Evolutionary conservation across 2,797 vertebrate genomes (phyloP), one percentile per base, ranked within the genome.

Genomic region (Scleropages formosus): DNA sequence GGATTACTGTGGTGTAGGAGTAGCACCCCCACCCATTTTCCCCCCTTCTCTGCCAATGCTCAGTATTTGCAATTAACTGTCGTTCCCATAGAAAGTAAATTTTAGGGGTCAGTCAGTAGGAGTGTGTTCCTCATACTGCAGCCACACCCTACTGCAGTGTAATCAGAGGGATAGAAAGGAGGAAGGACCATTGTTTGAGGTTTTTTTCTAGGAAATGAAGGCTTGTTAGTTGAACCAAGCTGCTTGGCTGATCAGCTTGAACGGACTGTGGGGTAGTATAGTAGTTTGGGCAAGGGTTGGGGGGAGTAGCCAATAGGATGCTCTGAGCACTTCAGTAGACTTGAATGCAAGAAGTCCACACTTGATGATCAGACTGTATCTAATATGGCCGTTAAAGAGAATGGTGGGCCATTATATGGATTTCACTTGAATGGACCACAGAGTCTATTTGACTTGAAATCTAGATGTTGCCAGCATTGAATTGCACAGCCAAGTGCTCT

Each of bases 211-310:
- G 76, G 77, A 78, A 79, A 79, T 81, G 72, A 78, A 81, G 80
- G 81, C 78, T 81, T 82, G 81, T 82, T 80, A 80, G 77, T 72
- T 78, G 77, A 84, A 81, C 79, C 80, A 79, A 77, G 80, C 77
- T 78, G 83, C 81, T 85, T 83, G 85, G 82, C 77, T 81, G 80
- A 78, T 79, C 84, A 83, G 63, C 79, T 80, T 82, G 78, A 83
- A 84, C 80, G 80, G 77, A 67, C 74, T 53, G 56, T 27, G 73
- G 67, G 75, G 47, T 80, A 74, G 76, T 77, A 76, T 78, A 63
- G 78, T 78, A 71, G 75, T 79, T 76, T 78, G 78, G 62, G 27
- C 74, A 67, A 70, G 75, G 77, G 49, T n/a, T n/a, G 24, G 51
- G 47, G 66, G 76, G 71, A 44, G 15, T 18, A 53, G 65, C 77